Evolutionary conservation across 2,113 vertebrate genomes (phyloP).

Genomic region (Coptodon bakossiorum): DNA sequence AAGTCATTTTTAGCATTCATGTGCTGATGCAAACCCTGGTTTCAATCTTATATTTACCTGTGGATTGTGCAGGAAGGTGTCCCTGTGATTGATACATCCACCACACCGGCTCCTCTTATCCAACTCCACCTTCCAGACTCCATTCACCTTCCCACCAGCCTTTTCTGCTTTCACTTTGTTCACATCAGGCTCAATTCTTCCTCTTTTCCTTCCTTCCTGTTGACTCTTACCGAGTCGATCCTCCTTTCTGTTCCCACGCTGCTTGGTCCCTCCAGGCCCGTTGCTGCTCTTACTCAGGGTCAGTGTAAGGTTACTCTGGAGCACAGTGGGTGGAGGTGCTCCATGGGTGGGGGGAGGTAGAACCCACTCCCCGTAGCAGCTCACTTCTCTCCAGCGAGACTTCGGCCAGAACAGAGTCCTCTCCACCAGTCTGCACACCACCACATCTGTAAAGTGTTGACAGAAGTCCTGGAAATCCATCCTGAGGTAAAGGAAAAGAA

Average conservation of each 20-base stretch:
- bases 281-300: neutral
- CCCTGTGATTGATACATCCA: conserved; percentile 77
- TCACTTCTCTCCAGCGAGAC: conserved; percentile 70
- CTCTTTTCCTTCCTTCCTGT: neutral
- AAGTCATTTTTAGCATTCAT: neutral
- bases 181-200: neutral
- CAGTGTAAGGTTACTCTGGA: neutral
- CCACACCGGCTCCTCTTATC: conserved; percentile 74
- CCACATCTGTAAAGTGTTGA: conserved; percentile 75
- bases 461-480: conserved; percentile 81
- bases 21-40: neutral
- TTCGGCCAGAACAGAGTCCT: conserved; percentile 60
- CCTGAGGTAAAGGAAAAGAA: conserved; percentile 41
- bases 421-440: conserved; percentile 72
- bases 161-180: neutral
- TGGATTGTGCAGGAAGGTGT: conserved; percentile 78
- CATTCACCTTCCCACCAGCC: neutral
- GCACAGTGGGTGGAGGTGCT: neutral
- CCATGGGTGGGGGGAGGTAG: neutral
- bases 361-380: conserved; percentile 65
- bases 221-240: conserved; percentile 45
- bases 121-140: conserved; percentile 32
- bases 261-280: neutral
- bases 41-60: conserved; percentile 58
- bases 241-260: conserved; percentile 52